These are phyloP conservation scores for Heliconius cydno DNA, from an alignment of 2,888 invertebrate species.

Conservation along the genomic window DNA sequence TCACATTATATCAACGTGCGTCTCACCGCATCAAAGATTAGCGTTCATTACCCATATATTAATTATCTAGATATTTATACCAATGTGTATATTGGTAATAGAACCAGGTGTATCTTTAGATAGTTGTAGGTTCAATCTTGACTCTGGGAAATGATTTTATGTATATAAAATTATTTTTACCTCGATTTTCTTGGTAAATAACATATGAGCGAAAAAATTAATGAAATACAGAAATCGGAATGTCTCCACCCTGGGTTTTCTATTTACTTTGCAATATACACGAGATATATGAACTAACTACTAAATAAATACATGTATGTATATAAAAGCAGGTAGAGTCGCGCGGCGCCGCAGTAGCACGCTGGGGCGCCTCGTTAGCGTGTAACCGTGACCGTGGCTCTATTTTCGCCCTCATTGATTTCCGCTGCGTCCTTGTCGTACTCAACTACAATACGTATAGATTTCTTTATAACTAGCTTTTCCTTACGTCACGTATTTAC, in stretches of 20 bases:
- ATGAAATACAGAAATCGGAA: neutral
- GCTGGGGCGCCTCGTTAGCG: conserved; percentile 26
- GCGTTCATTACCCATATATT: conserved; percentile 18
- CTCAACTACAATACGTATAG: conserved; percentile 22
- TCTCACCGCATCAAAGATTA: conserved; percentile 21
- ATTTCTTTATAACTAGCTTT: neutral
- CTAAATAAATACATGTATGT: neutral
- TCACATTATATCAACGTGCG: conserved; percentile 8
- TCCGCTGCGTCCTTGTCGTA: conserved; percentile 42
- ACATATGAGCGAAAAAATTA: neutral
- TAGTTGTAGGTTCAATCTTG: neutral
- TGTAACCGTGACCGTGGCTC: conserved; percentile 44
- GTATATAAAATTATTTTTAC: neutral
- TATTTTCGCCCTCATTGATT: conserved; percentile 46
- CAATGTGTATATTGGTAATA: neutral
- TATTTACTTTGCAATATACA: neutral
- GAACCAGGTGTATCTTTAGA: neutral
- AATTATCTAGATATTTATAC: neutral
- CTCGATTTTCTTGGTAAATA: neutral
- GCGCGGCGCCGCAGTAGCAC: neutral
- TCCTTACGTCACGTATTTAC: neutral
- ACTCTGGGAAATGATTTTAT: neutral
- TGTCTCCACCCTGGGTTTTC: neutral
- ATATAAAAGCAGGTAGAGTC: neutral
- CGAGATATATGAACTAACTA: no score